Percentiles rank a stretch among this genome's conserved stretches.
phyloP scores from a whole-genome alignment of 2,888 invertebrate species.

The Zaprionus lineosus region DNA sequence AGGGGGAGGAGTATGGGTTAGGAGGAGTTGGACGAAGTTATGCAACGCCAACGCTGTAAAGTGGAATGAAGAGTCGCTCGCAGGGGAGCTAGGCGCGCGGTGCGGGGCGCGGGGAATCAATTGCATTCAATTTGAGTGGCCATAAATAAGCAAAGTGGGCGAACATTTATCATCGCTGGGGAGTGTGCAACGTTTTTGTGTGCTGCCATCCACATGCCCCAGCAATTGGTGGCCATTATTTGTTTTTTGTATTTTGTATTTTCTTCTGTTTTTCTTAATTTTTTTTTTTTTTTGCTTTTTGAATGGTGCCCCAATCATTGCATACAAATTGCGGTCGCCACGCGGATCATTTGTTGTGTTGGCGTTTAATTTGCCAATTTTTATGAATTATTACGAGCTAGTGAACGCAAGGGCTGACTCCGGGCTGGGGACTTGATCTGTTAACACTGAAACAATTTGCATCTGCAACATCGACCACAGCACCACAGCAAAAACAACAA shows the following conservation, averaged over 20 bases:
- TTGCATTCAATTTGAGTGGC: constrained; percentile 75
- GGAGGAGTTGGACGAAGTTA: constrained; percentile 37
- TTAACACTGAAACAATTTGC: constrained; percentile 63
- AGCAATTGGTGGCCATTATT: constrained; percentile 60
- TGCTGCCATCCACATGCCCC: constrained; percentile 36
- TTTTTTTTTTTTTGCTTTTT: neutral
- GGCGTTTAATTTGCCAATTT: constrained; percentile 79
- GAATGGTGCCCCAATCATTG: constrained; percentile 26
- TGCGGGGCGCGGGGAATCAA: constrained; percentile 65
- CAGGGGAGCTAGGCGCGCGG: neutral
- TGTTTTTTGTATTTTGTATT: constrained; percentile 29
- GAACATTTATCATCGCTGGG: constrained; percentile 66
- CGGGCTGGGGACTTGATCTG: constrained; percentile 39
- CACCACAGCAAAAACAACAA: constrained; percentile 8
- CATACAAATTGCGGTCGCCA: constrained; percentile 66
- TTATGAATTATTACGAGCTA: constrained; percentile 68
- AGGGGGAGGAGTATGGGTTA: constrained; percentile 29
- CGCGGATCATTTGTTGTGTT: constrained; percentile 71
- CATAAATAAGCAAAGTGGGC: constrained; percentile 67
- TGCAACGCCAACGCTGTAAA: constrained; percentile 67
- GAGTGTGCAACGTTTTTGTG: constrained; percentile 27
- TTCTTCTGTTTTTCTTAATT: too few species aligned
- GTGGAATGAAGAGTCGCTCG: neutral
- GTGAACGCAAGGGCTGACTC: constrained; percentile 26
- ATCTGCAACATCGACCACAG: constrained; percentile 35